Base-by-base conservation (phyloP, 2,888 invertebrate genomes). In the Thereva nobilitata region DNA sequence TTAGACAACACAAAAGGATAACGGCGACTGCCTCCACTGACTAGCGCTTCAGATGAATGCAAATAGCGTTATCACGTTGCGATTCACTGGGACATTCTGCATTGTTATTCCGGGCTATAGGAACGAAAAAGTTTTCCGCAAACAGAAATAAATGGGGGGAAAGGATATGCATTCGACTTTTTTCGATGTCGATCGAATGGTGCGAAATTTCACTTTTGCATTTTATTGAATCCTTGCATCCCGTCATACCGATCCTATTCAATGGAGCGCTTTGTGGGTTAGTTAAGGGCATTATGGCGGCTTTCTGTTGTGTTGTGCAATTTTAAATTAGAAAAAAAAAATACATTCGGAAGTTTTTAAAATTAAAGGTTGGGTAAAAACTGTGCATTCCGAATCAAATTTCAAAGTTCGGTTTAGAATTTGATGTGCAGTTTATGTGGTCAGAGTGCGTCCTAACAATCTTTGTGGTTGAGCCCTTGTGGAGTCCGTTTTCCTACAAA, bases 131-230 rank as follows among this genome's bases (percentile, higher is more conserved):
- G 38, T 38, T 23, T 10, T 40, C 10, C 10, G 38, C 53, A 53
- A 53, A 53, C 5, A 40, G 10, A 6, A 9, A 40, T 53, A 10
- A 53, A 53, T 53, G 38, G 40, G 23, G 23, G 10, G 38, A 53
- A 53, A 40, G 40, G 53, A 53, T 10, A 38, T 10, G 53, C 37
- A 50, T 40, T 53, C 38, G n/a, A 4, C 38, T 53, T 53, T 52
- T 47, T 50, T 53, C 38, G n/a, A 6, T 38, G 38, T 40, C 40
- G 7, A 37, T 40, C 10, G 38, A 38, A 53, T 38, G 40, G 53
- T 23, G 53, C 53, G 53, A 53, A 53, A 53, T 53, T 53, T 53
- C 53, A 53, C 53, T 53, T 53, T 40, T 53, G 23, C 53, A 53
- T 53, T 53, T 53, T 53, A 53, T 38, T 53, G 53, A 53, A 53